Conservation (phyloP, 1,140 invertebrate genomes). For the Pygmarrhopalites habei region DNA sequence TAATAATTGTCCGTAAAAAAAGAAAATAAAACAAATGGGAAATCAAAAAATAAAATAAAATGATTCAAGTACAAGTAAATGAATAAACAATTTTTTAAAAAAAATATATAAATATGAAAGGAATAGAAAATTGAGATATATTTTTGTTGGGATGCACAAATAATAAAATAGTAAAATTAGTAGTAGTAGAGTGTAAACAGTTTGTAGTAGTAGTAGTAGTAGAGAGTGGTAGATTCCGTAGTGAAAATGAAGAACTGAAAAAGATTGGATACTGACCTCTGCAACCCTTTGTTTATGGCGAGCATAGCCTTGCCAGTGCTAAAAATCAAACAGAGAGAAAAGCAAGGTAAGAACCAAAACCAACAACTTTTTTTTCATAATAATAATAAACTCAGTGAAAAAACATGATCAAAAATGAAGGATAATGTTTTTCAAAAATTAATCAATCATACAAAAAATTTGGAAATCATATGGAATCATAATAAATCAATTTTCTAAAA, state of each 20-base stretch:
- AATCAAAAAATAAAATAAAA: not conserved
- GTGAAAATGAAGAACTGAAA: constrained; percentile 24
- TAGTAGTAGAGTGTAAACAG: not conserved
- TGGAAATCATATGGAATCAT: no score
- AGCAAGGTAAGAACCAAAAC: constrained; percentile 42
- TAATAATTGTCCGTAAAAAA: no score
- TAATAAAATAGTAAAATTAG: constrained; percentile 6
- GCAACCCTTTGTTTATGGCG: constrained; percentile 80
- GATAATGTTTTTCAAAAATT: no score
- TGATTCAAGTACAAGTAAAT: not conserved
- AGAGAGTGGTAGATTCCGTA: not conserved
- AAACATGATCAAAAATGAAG: no score
- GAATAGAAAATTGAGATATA: not conserved
- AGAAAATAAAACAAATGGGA: not conserved
- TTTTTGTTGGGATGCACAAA: not conserved
- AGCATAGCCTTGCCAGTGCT: constrained; percentile 71
- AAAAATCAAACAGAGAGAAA: constrained; percentile 56
- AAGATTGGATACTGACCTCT: constrained; percentile 61
- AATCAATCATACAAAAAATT: no score
- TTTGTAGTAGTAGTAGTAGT: not conserved
- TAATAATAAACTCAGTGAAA: no score
- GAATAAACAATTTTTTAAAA: not conserved
- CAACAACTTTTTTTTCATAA: not conserved
- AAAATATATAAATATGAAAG: constrained; percentile 1
- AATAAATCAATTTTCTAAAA: no score